A percentile compares a stretch with the other conserved stretches of the same genome.
phyloP scores from a whole-genome alignment of 2,888 invertebrate genomes.

The Notodonta dromedarius region DNA sequence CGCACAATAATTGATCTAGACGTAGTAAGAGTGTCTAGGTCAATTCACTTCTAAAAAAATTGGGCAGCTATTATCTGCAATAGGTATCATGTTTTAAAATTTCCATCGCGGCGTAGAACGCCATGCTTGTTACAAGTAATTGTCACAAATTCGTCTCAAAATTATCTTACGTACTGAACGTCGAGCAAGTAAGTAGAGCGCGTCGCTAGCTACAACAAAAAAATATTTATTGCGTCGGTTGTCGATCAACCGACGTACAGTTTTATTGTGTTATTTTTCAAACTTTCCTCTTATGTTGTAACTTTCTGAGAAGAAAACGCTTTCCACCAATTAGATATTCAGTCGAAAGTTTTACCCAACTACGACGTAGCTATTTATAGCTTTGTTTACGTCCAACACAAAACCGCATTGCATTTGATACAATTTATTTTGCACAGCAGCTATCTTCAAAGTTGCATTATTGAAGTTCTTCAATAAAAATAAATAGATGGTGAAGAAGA shows the following conservation, averaged over 20 bases:
- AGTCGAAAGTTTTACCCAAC: constrained; percentile 43
- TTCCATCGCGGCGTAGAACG: constrained; percentile 6
- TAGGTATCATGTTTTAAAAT: not conserved
- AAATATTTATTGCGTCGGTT: constrained; percentile 51
- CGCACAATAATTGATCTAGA: no score
- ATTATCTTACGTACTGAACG: constrained; percentile 48
- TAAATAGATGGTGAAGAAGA: not conserved
- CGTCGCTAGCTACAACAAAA: constrained; percentile 51
- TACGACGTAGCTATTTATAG: constrained; percentile 13
- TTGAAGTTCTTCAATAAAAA: not conserved
- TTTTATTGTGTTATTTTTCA: constrained; percentile 47
- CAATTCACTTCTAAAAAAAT: no score
- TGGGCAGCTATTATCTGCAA: not conserved
- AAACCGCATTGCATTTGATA: not conserved
- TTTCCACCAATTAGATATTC: constrained; percentile 54
- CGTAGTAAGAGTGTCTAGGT: no score
- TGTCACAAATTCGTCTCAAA: constrained; percentile 53
- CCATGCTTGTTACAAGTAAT: constrained; percentile 41
- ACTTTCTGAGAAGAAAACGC: constrained; percentile 58
- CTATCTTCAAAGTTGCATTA: not conserved
- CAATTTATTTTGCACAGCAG: constrained; percentile 3
- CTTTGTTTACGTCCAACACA: constrained; percentile 3
- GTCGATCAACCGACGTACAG: constrained; percentile 50
- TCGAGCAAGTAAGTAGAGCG: constrained; percentile 58
- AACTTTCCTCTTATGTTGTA: constrained; percentile 48